Percentiles rank a stretch among this genome's conserved stretches.
These are phyloP conservation scores for Apamea crenata DNA, from an alignment of 2,888 invertebrate species.

Conservation along the genomic window DNA sequence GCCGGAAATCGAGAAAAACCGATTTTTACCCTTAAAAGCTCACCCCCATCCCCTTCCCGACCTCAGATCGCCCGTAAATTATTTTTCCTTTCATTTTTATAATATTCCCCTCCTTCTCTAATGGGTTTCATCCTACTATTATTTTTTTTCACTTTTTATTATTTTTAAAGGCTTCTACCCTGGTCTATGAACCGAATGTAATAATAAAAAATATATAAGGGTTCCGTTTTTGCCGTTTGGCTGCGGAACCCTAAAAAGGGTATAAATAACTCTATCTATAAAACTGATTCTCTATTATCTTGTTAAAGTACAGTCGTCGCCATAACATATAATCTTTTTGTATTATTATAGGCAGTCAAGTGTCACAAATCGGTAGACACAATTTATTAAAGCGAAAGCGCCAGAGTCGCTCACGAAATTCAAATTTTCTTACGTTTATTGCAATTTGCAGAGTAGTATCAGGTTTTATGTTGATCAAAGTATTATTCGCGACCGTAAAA, in stretches of 20 bases:
- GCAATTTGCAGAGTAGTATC: not conserved
- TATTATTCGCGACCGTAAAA: not conserved
- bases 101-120: no score
- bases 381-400: not conserved
- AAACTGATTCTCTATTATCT: conserved; percentile 18
- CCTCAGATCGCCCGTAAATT: no score
- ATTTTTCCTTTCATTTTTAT: no score
- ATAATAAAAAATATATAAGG: not conserved
- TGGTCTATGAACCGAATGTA: conserved; percentile 50
- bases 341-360: not conserved
- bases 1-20: no score
- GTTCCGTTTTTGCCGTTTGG: not conserved
- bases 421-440: not conserved
- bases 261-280: conserved; percentile 12
- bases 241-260: conserved; percentile 2
- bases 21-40: no score
- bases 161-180: no score
- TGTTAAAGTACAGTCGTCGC: conserved; percentile 42
- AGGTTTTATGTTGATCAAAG: not conserved
- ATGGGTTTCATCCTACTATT: no score
- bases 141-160: no score
- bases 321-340: conserved; percentile 3
- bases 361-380: not conserved
- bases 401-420: not conserved
- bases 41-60: no score